These are phyloP conservation scores for Chlorodrepanis virens DNA, from an alignment of 2,113 vertebrate genomes.

Conservation along the genomic window DNA sequence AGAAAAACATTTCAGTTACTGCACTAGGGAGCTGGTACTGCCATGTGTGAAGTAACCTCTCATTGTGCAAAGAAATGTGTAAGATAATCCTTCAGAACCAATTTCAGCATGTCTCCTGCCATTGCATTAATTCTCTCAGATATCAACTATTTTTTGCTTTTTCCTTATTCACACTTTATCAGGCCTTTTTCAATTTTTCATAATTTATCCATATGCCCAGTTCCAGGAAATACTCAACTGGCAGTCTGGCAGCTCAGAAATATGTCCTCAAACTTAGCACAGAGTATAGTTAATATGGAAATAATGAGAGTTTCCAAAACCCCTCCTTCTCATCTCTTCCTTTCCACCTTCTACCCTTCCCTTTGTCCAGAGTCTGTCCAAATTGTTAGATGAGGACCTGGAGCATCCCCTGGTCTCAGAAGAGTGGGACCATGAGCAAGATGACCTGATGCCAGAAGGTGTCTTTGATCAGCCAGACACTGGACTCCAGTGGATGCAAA, in stretches of 20 bases:
- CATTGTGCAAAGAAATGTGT: neutral
- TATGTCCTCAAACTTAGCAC: neutral
- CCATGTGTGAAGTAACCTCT: neutral
- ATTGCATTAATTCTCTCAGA: neutral
- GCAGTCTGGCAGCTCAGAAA: neutral
- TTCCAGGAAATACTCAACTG: neutral
- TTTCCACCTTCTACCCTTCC: neutral
- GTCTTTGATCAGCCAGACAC: neutral
- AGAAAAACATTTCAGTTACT: neutral
- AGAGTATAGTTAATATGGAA: neutral
- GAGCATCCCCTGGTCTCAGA: slow-evolving; percentile 1
- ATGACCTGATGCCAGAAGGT: neutral
- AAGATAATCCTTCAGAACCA: neutral
- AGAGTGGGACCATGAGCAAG: neutral
- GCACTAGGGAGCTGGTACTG: neutral
- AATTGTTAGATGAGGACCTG: slow-evolving; percentile 42
- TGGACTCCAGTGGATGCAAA: neutral
- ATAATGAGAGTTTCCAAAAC: neutral
- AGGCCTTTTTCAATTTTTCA: neutral
- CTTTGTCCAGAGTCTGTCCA: slow-evolving; percentile 36
- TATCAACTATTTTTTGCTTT: neutral
- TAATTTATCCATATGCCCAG: neutral
- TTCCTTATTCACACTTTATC: neutral
- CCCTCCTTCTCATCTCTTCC: neutral
- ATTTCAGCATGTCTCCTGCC: neutral